A percentile compares a stretch with the other conserved stretches of the same genome.
Conservation (phyloP, 2,888 invertebrate genomes). For the Dione juno region DNA sequence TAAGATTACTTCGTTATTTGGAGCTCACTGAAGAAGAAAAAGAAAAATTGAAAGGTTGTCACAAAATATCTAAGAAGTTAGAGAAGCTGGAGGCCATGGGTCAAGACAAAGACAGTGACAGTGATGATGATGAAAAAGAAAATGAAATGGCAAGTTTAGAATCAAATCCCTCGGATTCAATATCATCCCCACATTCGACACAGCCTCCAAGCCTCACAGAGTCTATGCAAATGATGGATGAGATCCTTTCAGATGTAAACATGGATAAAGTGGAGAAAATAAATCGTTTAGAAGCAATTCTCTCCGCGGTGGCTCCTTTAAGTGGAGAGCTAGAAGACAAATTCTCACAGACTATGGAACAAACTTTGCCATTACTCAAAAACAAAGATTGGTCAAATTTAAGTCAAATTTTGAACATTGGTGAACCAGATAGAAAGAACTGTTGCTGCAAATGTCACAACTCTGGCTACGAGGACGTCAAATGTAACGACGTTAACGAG, state of each 20-base stretch:
- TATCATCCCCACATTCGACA: conserved; percentile 89
- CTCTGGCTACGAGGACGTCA: conserved; percentile 67
- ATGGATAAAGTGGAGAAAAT: conserved; percentile 94
- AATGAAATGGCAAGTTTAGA: conserved; percentile 92
- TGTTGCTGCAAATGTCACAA: conserved; percentile 85
- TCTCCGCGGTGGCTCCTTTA: conserved; percentile 90
- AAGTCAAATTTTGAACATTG: conserved; percentile 78
- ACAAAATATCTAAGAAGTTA: conserved; percentile 95
- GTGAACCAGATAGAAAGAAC: conserved; percentile 72
- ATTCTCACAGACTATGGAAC: conserved; percentile 81
- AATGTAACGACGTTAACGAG: conserved; percentile 78
- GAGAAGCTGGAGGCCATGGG: conserved; percentile 93
- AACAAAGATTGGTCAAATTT: conserved; percentile 81
- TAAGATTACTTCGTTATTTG: conserved; percentile 93
- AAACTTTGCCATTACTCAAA: conserved; percentile 79
- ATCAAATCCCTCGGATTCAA: conserved; percentile 90
- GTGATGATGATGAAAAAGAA: conserved; percentile 88
- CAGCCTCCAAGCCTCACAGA: conserved; percentile 93
- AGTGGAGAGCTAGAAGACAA: conserved; percentile 84
- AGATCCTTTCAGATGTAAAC: conserved; percentile 90
- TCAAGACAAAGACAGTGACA: conserved; percentile 90
- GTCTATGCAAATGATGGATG: conserved; percentile 95
- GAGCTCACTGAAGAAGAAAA: conserved; percentile 96
- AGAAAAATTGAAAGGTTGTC: conserved; percentile 94
- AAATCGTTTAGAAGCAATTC: conserved; percentile 92